These are phyloP conservation scores for Nephotettix cincticeps DNA, from an alignment of 1,140 invertebrate species.

Conservation along the genomic window DNA sequence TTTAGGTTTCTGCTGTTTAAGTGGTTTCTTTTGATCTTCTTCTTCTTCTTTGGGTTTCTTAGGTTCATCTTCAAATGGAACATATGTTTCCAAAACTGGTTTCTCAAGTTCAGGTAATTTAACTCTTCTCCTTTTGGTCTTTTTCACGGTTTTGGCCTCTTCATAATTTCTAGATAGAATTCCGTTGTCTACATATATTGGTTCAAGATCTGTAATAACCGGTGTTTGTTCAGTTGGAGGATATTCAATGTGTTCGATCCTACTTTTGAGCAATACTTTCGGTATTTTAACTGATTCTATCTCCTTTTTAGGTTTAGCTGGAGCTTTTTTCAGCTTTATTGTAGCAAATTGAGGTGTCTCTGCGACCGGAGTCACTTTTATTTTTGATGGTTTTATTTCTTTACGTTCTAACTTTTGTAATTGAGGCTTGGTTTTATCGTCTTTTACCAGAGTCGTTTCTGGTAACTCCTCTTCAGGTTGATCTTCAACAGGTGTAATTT, in stretches of 20 bases:
- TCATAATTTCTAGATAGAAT: constrained; percentile 66
- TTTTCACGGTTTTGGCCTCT: constrained; percentile 62
- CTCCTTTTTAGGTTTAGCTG: constrained; percentile 51
- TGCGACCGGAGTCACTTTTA: constrained; percentile 47
- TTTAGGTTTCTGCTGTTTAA: constrained; percentile 43
- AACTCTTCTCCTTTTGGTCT: constrained; percentile 54
- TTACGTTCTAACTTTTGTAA: constrained; percentile 45
- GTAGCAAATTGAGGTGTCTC: constrained; percentile 58
- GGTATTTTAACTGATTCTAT: constrained; percentile 53
- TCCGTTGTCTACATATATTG: constrained; percentile 55
- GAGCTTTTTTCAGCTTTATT: constrained; percentile 63
- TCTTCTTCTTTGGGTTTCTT: constrained; percentile 51
- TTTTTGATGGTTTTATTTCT: constrained; percentile 50
- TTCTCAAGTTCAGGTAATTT: constrained; percentile 49
- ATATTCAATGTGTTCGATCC: constrained; percentile 53
- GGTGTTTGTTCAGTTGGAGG: constrained; percentile 47
- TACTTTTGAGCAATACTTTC: constrained; percentile 64
- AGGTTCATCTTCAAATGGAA: constrained; percentile 46
- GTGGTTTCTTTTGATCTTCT: constrained; percentile 27
- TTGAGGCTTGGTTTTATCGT: constrained; percentile 14
- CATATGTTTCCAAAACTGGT: constrained; percentile 53
- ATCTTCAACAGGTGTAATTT: neutral
- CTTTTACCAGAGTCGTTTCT: constrained; percentile 24
- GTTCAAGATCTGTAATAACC: constrained; percentile 40
- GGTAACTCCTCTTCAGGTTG: constrained; percentile 21